Evolutionary conservation across 1,140 invertebrate species (phyloP), one percentile per base, ranked within the genome.

Genomic region (Drosophila obscura): DNA sequence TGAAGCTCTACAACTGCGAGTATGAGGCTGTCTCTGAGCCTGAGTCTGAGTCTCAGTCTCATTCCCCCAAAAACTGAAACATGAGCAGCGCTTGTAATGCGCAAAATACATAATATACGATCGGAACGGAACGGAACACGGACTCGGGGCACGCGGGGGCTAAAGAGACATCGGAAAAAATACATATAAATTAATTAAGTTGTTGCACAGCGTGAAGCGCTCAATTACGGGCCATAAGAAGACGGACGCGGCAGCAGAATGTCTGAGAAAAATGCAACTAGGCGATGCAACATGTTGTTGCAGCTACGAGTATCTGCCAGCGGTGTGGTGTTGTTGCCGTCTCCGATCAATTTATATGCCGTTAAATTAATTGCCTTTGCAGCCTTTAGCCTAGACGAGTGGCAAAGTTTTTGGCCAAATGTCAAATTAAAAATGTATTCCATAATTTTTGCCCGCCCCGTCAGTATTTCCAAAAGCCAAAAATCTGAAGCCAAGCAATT

Each of bases 401-500:
- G 81, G 81, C 73, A 72, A 60, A 75, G 61, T 61, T 85, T 84
- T 88, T 87, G 59, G 82, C 44, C 75, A 87, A 83, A 87, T 88
- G 83, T 87, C 83, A 87, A 87, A 88, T 88, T 82, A 88, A 88
- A 83, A 87, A 83, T 83, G 75, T 87, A 83, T 87, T 88, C 83
- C 64, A 87, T 83, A 87, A 83, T 88, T 83, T 52, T 76, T 28
- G 11, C 51, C 24, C 60, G 39, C 26, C 41, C 45, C 57, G 64
- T 8, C 31, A 31, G 31, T 19, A 19, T 31, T 31, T 31, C 31
- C 16, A 61, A 67, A 50, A 74, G 63, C 28, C 65, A 8, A 66
- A 69, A 69, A 57, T 68, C 46, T 58, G 44, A 69, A 75, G 69
- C 71, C 74, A 75, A 81, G 82, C 82, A 85, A 85, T 85, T 85